Evolutionary conservation across 2,888 invertebrate species (phyloP), one percentile per base, ranked within the genome.

Genomic region (Torymus tubicola): DNA sequence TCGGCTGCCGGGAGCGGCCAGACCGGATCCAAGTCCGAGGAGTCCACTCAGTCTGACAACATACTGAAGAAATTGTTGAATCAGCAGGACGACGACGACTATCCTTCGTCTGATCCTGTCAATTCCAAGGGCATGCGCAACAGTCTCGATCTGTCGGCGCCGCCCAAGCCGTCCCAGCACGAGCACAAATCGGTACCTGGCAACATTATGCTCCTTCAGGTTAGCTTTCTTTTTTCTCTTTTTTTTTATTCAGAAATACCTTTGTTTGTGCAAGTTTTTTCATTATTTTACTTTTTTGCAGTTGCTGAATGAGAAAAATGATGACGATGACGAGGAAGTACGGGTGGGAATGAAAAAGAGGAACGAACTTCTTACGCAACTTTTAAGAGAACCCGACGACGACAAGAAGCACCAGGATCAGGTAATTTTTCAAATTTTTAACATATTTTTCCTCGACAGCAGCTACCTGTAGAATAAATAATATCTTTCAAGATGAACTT

Each of bases 261-360:
- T 68, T 31, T 52, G 10, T n/a, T 11, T n/a, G 2, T 60, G 1
- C 16, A 24, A 24, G 24, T 8, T 42, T 50, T 53, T 13, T 31
- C 60, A 18, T 3, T 2, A 8, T 52, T 13, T 57, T 64, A 55
- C 14, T n/a, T 70, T 71, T 71, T 91, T 90, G 24, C 89, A 96
- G 96, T 93, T 97, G 90, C 92, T 96, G 83, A 96, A 96, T 88
- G 96, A 96, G 84, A 96, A 95, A 91, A 95, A 94, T 81, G 96
- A 96, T 86, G 96, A 96, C 85, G 96, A 96, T 85, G 94, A 94
- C 83, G 93, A 94, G 80, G 95, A 95, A 83, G 91, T 91, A 84
- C 92, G 93, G 85, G 92, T 91, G 86, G 93, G 93, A 58, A 86
- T 93, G 82, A 93, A 92, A 92, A 95, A 91, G 87, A 92, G 91